Evolutionary conservation across 2,113 vertebrate species (phyloP).

Genomic region (Cheirogaleus medius): DNA sequence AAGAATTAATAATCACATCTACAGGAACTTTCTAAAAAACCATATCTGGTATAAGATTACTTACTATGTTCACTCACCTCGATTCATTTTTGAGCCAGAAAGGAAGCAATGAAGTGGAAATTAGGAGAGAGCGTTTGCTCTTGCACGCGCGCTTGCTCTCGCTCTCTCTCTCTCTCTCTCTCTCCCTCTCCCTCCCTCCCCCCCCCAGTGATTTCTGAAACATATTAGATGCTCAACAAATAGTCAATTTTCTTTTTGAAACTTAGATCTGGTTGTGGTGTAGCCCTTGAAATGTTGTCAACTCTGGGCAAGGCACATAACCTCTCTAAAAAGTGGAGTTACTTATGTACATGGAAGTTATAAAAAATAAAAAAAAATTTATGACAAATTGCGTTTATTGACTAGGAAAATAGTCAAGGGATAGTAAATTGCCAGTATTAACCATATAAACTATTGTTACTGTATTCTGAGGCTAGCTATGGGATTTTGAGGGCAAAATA

Average conservation of each 20-base stretch:
- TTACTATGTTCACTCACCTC: neutral
- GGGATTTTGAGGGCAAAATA: neutral
- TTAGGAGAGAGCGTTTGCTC: neutral
- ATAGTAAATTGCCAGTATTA: neutral
- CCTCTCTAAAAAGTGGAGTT: neutral
- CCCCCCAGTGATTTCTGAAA: neutral
- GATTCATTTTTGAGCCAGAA: conserved; percentile 1
- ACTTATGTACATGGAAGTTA: neutral
- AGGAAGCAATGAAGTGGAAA: neutral
- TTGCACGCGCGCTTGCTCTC: no score
- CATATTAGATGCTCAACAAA: neutral
- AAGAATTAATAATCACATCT: neutral
- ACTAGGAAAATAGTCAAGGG: neutral
- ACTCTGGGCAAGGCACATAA: neutral
- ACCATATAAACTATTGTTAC: neutral
- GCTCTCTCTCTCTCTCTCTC: neutral
- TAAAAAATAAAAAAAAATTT: neutral
- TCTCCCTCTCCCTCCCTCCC: neutral
- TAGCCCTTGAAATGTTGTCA: neutral
- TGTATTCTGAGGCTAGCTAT: neutral
- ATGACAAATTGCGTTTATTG: neutral
- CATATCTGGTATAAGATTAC: neutral
- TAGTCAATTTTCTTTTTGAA: neutral
- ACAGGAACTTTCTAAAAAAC: neutral
- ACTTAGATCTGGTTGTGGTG: neutral